Evolutionary conservation across 1,140 invertebrate genomes (phyloP), one percentile per base, ranked within the genome.

Genomic region (Hyles vespertilio): DNA sequence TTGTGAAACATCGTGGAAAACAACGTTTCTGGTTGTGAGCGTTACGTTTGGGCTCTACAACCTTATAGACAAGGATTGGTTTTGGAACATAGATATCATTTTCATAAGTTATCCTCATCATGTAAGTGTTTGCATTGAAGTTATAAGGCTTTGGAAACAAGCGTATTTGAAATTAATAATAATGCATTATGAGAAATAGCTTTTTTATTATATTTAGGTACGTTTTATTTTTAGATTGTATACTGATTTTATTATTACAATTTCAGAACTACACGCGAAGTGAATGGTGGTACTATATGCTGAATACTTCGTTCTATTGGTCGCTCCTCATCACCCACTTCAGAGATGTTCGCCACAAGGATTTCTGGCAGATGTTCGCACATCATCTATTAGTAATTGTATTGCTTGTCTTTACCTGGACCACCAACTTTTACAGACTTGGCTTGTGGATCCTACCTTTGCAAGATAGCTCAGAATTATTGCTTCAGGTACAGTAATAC

Each of bases 341-440:
- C 89, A 95, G 95, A 78, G 98, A 99, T 87, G 94, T 97, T 44
- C 96, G 95, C 72, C 92, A 95, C 51, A 97, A 98, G 91, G 98
- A 99, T 90, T 99, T 99, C 87, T 97, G 96, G 94, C 97, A 99
- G 91, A 99, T 99, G 98, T 98, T 99, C 80, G 91, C 98, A 50
- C 98, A 99, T 89, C 98, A 99, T 79, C 93, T 98, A 75, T 95
- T 96, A 3, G 98, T 98, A 2, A 95, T 99, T 67, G 75, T 93
- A 36, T 91, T 99, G 44, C 93, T 99, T 89, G 94, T 91, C 49
- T 94, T 99, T 76, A 98, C 97, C 32, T 99, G 97, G 96, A 92
- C 97, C 2, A 96, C 96, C 79, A 99, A 99, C 90, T 92, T 99
- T 66, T 94, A 96, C 61, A 92, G 98, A 43, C 94, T 99, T 51